Base-by-base conservation (phyloP, 1,140 invertebrate genomes). In the Protaetia brevitarsis region DNA sequence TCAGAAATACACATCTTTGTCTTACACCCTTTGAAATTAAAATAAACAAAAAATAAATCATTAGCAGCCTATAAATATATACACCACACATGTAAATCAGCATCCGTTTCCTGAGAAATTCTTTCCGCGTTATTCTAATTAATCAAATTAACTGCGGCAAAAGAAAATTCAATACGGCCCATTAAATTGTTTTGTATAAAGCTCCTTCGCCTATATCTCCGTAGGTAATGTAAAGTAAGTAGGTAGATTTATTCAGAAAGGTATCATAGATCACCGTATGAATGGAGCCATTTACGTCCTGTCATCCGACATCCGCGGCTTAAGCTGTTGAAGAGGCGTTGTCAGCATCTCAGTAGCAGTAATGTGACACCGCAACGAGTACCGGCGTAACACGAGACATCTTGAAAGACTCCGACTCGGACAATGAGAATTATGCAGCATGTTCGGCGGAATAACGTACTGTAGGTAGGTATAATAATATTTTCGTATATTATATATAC, bases 291-390 rank as follows among this genome's bases (percentile, higher is more conserved):
- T 59, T 31, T 31, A 62, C 29, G 21, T 29, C 29, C 31, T 62
- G 60, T 31, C 60, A 62, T 31, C 60, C 60, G 60, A 62, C 60
- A 62, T 62, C 60, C 60, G 60, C 60, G 60, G 60, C 60, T 36
- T 62, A 62, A 34, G 60, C 60, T 62, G 60, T 62, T 62, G 60
- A 62, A 62, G 31, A 36, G 60, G 60, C 60, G 60, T 31, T 62
- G 60, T 62, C 60, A 62, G 16, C 60, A 62, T 62, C 60, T 62
- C 60, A 31, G 60, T 62, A 34, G 60, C 60, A 62, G 60, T 34
- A 62, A 62, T 62, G 31, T 10, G 60, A 62, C 19, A 62, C 60
- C 23, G 29, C 29, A 10, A 11, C 41, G 16, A 51, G 41, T 19
- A 51, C 26, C 41, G 13, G 41, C 19, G 60, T 62, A 62, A 62